Conservation (phyloP, 2,113 vertebrate species). For the Macquaria ambigua region DNA sequence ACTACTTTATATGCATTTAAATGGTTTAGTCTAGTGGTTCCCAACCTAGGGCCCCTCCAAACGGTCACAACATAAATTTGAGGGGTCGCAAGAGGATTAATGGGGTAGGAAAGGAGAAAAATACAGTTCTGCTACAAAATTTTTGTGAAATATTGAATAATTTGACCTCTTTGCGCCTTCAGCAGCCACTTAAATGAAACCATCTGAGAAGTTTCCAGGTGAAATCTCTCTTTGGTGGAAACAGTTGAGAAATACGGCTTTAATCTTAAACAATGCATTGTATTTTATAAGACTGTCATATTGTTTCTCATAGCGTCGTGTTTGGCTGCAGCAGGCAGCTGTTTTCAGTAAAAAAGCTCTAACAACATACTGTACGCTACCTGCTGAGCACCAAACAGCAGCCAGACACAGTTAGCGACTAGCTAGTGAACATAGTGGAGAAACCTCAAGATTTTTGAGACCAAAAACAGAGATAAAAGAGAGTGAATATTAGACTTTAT, state of each 20-base stretch:
- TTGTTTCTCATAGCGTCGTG: too few species aligned
- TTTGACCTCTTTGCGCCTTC: background rate
- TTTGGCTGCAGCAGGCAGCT: too few species aligned
- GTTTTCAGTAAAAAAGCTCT: too few species aligned
- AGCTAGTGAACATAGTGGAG: too few species aligned
- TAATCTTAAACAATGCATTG: background rate
- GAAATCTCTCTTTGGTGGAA: background rate
- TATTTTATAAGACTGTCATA: too few species aligned
- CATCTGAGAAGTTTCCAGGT: background rate
- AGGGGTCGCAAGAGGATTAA: background rate
- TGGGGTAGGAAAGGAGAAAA: background rate
- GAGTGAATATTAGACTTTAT: too few species aligned
- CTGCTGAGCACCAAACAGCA: too few species aligned
- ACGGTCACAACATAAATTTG: background rate
- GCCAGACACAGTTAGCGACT: too few species aligned
- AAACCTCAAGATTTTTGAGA: too few species aligned
- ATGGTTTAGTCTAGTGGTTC: background rate
- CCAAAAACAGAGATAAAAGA: too few species aligned
- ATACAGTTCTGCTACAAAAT: background rate
- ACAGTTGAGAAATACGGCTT: background rate
- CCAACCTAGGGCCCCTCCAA: background rate
- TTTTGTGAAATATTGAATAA: background rate
- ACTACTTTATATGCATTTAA: background rate
- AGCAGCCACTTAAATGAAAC: background rate
- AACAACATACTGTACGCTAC: too few species aligned